Evolutionary conservation across 2,888 invertebrate genomes (phyloP).

Genomic region (Colostygia pectinataria): DNA sequence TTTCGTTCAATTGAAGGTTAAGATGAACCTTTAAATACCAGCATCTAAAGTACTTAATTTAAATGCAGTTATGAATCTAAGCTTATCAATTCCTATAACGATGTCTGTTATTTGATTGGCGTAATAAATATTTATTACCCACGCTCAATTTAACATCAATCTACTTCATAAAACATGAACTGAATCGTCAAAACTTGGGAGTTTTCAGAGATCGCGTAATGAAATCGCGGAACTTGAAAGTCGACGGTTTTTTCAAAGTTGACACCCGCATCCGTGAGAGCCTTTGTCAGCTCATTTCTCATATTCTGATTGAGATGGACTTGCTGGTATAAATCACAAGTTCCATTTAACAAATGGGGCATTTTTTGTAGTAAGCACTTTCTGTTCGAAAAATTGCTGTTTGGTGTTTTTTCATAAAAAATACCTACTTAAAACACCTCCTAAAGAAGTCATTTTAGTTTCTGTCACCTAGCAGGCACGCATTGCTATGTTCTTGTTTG

Average conservation of each 20-base stretch:
- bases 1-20: too few species aligned
- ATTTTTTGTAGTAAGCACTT: slow-evolving; percentile 15
- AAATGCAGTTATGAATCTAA: slow-evolving; percentile 34
- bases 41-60: too few species aligned
- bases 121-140: slow-evolving; percentile 48
- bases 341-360: slow-evolving; percentile 12
- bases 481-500: too few species aligned
- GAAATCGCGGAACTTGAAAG: slow-evolving; percentile 46
- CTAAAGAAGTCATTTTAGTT: slow-evolving; percentile 3
- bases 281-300: slow-evolving; percentile 64
- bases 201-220: slow-evolving; percentile 57
- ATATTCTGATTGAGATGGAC: slow-evolving; percentile 56
- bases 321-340: slow-evolving; percentile 33
- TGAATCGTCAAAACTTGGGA: slow-evolving; percentile 55
- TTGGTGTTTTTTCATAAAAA: neutral
- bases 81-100: slow-evolving; percentile 27
- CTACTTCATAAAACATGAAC: slow-evolving; percentile 56
- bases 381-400: slow-evolving; percentile 8
- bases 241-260: slow-evolving; percentile 46
- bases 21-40: too few species aligned
- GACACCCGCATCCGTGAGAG: slow-evolving; percentile 47
- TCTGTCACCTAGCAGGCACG: too few species aligned
- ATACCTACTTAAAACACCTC: neutral
- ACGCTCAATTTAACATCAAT: slow-evolving; percentile 55
- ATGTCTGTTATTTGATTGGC: slow-evolving; percentile 32